A percentile compares a stretch with the other conserved stretches of the same genome.
These are phyloP conservation scores for Palythoa heliodiscus DNA, from an alignment of 92 coral and sea anemone genomes.

Conservation along the genomic window DNA sequence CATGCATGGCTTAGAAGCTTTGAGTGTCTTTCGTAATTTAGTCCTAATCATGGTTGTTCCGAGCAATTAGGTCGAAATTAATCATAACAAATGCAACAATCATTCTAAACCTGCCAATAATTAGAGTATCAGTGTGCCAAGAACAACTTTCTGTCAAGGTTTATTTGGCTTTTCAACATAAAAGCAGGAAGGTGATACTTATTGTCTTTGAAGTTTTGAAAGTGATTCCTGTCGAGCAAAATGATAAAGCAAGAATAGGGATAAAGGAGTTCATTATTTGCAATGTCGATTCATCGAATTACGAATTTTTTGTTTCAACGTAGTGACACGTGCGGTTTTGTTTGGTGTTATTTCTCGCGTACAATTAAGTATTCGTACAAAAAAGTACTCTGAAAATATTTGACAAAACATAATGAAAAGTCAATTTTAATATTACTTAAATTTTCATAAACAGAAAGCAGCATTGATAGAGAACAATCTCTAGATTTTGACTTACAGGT, in stretches of 20 bases:
- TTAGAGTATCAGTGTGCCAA: constrained; percentile 34
- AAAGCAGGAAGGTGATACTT: constrained; percentile 43
- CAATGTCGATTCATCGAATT: constrained; percentile 42
- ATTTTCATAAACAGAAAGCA: constrained; percentile 12
- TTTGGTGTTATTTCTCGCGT: constrained; percentile 23
- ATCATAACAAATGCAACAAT: constrained; percentile 31
- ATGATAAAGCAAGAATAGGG: constrained; percentile 18
- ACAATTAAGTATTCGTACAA: constrained; percentile 19
- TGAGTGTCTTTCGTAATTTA: neutral
- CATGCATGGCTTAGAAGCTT: constrained; percentile 23
- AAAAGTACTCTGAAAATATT: constrained; percentile 9
- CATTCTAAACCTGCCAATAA: constrained; percentile 21
- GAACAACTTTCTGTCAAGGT: constrained; percentile 14
- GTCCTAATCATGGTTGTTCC: constrained; percentile 30
- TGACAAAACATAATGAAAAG: constrained; percentile 19
- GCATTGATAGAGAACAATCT: neutral
- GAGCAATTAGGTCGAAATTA: constrained; percentile 46
- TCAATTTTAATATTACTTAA: neutral
- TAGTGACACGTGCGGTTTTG: constrained; percentile 48
- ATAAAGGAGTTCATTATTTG: constrained; percentile 34
- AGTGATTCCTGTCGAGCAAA: constrained; percentile 39
- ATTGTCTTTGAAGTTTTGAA: constrained; percentile 26
- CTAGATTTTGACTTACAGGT: neutral
- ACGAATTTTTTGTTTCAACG: constrained; percentile 34
- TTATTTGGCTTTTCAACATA: constrained; percentile 39